These are phyloP conservation scores for Paramisgurnus dabryanus DNA, from an alignment of 2,113 vertebrate species.

Conservation along the genomic window DNA sequence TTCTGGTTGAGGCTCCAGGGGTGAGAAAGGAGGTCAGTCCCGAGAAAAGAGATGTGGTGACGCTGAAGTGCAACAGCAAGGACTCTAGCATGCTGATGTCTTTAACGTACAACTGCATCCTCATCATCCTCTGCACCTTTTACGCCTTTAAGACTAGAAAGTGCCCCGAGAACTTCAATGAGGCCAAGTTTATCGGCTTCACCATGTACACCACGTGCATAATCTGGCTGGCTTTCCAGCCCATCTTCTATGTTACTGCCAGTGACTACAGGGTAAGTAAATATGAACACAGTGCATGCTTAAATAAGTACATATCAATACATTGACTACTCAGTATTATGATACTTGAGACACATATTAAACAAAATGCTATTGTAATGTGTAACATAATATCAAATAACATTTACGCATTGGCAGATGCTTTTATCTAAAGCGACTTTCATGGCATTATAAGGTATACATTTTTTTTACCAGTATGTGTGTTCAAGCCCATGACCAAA, in stretches of 20 bases:
- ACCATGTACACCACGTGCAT: constrained; percentile 99
- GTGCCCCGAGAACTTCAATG: constrained; percentile 98
- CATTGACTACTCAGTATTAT: no score
- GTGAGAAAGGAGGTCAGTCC: constrained; percentile 90
- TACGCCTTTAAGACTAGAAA: constrained; percentile 99
- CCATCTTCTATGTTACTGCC: constrained; percentile 98
- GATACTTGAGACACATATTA: no score
- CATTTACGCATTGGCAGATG: no score
- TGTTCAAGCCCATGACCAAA: no score
- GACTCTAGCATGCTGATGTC: constrained; percentile 97
- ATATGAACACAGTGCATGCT: constrained; percentile 4
- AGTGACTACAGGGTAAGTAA: constrained; percentile 94
- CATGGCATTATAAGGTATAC: no score
- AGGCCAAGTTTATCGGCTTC: constrained; percentile 98
- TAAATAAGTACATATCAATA: background rate
- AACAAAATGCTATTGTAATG: no score
- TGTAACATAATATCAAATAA: no score
- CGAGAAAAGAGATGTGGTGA: constrained; percentile 90
- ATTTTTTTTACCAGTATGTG: no score
- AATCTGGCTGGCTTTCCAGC: constrained; percentile 98
- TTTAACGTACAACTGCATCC: constrained; percentile 92
- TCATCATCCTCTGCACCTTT: constrained; percentile 95
- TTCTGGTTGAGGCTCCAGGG: constrained; percentile 90
- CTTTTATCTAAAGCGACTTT: no score
- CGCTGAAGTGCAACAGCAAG: constrained; percentile 91